Base-by-base conservation (phyloP, 30 jellyfish, hydroid and myxozoan genomes). In the Chironex yamaguchii region DNA sequence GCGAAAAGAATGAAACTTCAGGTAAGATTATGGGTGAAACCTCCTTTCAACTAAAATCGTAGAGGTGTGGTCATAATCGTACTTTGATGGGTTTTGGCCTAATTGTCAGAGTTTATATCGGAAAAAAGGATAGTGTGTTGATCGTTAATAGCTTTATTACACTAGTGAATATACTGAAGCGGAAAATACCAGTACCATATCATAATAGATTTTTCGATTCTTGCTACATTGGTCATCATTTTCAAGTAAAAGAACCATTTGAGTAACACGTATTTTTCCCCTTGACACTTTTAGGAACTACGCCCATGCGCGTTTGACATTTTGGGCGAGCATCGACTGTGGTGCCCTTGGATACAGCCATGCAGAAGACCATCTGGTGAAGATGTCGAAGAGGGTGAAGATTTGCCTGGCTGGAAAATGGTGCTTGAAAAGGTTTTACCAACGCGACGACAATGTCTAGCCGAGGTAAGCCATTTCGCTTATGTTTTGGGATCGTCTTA, bases 341-440 rank as follows among this genome's bases (percentile, higher is more conserved):
- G 99, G 99, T 94, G 99, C 52, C 99, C 99, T 6, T 94, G 99
- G 99, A 52, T 82, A 49, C 29, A 76, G 17, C 81, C 53, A 2
- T 31, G 49, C n/a, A 62, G 68, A 3, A 67, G 29, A 23, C 49
- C 30, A 27, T 26, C 63, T 13, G 80, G 63, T 28, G 85, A 71
- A 63, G 91, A 34, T 21, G 12, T 36, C 3, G 12, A 87, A 24
- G 79, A 34, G 36, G 86, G 52, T 25, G 24, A 64, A 3, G 72
- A 9, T 26, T 17, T 66, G 20, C 97, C 95, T 27, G 98, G 98
- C 6, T 92, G 98, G 98, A 86, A 87, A 50, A 66, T 71, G 65
- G 98, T 86, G 9, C 72, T 92, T 26, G 35, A 42, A 9, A 42
- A 42, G 17, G 58, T 42, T 42, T 17, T 42, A 42, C 58, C 58